Base-by-base conservation (phyloP, 2,797 vertebrate genomes). In the Liasis olivaceus region DNA sequence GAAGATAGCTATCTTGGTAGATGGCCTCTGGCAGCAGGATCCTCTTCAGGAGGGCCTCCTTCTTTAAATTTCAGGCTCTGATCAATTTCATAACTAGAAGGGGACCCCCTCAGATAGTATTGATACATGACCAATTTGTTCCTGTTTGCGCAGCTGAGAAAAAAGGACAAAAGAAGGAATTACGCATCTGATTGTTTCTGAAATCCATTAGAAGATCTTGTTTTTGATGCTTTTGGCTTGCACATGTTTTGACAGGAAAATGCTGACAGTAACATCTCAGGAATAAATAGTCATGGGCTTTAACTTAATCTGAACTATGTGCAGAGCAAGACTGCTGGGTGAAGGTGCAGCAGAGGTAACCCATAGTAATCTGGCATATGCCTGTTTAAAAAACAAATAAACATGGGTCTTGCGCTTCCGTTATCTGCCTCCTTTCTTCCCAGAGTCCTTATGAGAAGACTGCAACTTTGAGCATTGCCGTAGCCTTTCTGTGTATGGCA, bases 381-480 rank as follows among this genome's bases (percentile, higher is more conserved):
- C 42, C 42, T 47, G 47, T 4, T 1, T 2, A 4, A 9, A 24
- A 22, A 81, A 24, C 3, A 24, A 81, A 47, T 2, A 11, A 24
- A 47, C 9, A 9, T 4, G 36, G 72, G 3, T 0, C 72, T 47
- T 4, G 9, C 24, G 42, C 9, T 81, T 4, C 72, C 47, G 20
- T 24, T 36, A 81, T 12, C 72, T 8, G 0, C 20, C 72, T 47
- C 36, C 72, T 77, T 42, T 12, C 72, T 47, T 20, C 72, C 20
- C 42, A 81, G 72, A 47, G 42, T 12, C 36, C 72, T 42, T 81
- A 20, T 9, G 36, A 47, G 72, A 81, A 81, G 72, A 9, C 72
- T 0, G 3, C 36, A 24, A 3, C 36, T 24, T 24, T 11, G 36
- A 81, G 11, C 20, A 2, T 22, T 5, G 0, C 11, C 2, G 1